Percentiles rank a stretch among this genome's conserved stretches.
These are phyloP conservation scores for Drosophila willistoni DNA, from an alignment of 1,140 invertebrate genomes.

Conservation along the genomic window DNA sequence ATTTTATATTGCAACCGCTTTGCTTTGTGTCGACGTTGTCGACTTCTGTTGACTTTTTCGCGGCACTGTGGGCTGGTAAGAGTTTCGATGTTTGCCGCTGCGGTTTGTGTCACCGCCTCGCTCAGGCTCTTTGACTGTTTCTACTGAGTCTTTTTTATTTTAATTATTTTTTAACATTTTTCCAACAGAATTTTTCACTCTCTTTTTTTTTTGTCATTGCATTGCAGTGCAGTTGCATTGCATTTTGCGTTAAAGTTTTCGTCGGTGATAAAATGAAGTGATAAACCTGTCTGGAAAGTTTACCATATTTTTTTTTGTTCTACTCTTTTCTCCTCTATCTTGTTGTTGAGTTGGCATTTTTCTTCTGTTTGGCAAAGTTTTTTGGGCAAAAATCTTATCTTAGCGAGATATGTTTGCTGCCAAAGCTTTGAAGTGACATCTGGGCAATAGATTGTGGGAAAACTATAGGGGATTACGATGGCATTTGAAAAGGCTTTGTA, in stretches of 20 bases:
- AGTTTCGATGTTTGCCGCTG: conserved; percentile 6
- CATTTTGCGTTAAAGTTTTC: conserved; percentile 48
- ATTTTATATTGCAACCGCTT: conserved; percentile 71
- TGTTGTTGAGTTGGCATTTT: conserved; percentile 56
- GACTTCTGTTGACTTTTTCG: conserved; percentile 71
- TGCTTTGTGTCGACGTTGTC: conserved; percentile 17
- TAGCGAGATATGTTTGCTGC: conserved; percentile 34
- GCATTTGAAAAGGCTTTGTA: not conserved
- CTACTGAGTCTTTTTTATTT: conserved; percentile 57
- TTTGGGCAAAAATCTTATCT: conserved; percentile 46
- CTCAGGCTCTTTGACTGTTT: conserved; percentile 21
- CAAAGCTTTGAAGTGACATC: conserved; percentile 38
- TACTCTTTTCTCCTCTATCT: conserved; percentile 13
- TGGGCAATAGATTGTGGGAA: not conserved
- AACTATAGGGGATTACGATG: conserved; percentile 7
- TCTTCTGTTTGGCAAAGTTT: conserved; percentile 1
- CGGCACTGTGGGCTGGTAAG: conserved; percentile 45
- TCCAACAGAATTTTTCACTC: conserved; percentile 55
- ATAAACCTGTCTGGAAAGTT: conserved; percentile 81
- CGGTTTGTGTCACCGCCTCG: conserved; percentile 13
- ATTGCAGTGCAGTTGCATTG: conserved; percentile 21
- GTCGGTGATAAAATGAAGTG: conserved; percentile 71
- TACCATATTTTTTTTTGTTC: conserved; percentile 21
- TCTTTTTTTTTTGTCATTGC: conserved; percentile 14
- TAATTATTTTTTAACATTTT: conserved; percentile 67